Base-by-base conservation (phyloP, 2,113 vertebrate genomes). In the Phyllostomus discolor region DNA sequence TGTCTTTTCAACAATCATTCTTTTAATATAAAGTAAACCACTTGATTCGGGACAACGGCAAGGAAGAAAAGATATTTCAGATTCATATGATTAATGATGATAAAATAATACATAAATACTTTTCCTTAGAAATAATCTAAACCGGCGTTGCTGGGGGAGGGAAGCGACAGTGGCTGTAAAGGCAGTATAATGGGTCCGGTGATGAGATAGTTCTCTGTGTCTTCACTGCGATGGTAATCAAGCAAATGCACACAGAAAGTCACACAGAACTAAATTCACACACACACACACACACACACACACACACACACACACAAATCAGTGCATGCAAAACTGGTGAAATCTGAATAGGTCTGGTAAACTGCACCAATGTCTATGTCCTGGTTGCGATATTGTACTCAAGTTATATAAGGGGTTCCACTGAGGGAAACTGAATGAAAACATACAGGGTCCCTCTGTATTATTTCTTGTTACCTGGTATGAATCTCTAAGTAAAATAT, bases 121-220 rank as follows among this genome's bases (percentile, higher is more conserved):
- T 96, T 84, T 84, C 46, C 38, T 96, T 73, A 57, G 81, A 89
- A 79, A 95, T 66, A 41, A 85, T 35, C 50, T 50, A 70, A 24
- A 80, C 12, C 62, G 10, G 19, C 6, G 0, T 46, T 76, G 15
- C 3, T 35, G 11, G n/a, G 7, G 31, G 28, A 72, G 43, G n/a
- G 26, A 59, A 24, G 7, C 35, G 4, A 19, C 50, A 75, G 2
- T 54, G 26, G 31, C 54, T 78, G 11, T 43, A 43, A 59, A 83
- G n/a, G 43, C 17, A 70, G 38, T 11, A 54, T 1, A n/a, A 57
- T 7, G 2, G 3, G 46, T 66, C 35, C 1, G 20, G 0, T n/a
- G 70, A 64, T n/a, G 7, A 46, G 43, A 66, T 16, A 72, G 2
- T 81, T 85, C 28, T 76, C 33, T 76, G 4, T 62, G 33, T 22